These are phyloP conservation scores for Cladorhizidae sp. DNA, from an alignment of 37 sponge, comb jelly and placozoan genomes.

Conservation along the genomic window DNA sequence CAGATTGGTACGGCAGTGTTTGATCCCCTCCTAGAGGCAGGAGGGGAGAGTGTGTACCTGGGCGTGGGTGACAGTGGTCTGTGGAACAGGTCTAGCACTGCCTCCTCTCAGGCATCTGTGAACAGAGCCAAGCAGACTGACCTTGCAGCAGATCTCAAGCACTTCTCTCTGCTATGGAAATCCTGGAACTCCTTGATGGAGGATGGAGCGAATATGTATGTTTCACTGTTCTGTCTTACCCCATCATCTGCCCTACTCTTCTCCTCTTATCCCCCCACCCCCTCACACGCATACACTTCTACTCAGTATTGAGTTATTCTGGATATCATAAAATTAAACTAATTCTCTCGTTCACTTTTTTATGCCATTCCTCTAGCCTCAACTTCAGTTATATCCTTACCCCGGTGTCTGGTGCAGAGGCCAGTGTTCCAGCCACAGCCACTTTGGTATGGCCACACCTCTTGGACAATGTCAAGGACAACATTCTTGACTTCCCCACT, in stretches of 20 bases:
- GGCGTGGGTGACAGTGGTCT: conserved; percentile 13
- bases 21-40: conserved; percentile 31
- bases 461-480: background rate
- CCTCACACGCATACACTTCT: too few species aligned
- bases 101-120: background rate
- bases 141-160: conserved; percentile 9
- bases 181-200: conserved; percentile 36
- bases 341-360: conserved; percentile 22
- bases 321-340: too few species aligned
- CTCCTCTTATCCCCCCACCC: conserved; percentile 32
- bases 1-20: conserved; percentile 58
- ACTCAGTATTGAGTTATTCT: too few species aligned
- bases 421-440: conserved; percentile 29
- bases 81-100: background rate
- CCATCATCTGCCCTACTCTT: background rate
- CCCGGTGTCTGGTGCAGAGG: conserved; percentile 20
- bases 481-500: conserved; percentile 40
- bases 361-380: conserved; percentile 23
- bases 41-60: conserved; percentile 39
- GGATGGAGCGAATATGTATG: conserved; percentile 26
- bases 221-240: background rate
- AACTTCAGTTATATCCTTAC: conserved; percentile 32
- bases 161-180: conserved; percentile 32
- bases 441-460: conserved; percentile 55
- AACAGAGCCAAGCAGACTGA: conserved; percentile 17